Evolutionary conservation across 2,113 vertebrate genomes (phyloP).

Genomic region (Fukomys damarensis): DNA sequence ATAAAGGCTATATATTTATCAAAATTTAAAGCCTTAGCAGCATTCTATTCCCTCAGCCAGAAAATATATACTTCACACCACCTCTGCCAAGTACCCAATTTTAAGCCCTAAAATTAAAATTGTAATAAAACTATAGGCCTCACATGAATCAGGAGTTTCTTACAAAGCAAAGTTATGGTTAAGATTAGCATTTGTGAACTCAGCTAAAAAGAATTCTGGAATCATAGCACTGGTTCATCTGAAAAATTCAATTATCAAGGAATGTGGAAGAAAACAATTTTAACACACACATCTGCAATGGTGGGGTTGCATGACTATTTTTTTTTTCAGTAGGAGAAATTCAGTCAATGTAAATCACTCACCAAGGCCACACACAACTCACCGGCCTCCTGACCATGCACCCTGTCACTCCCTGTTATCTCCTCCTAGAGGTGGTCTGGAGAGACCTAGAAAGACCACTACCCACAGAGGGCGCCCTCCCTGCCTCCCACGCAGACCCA

Average conservation of each 20-base stretch:
- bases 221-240: background rate
- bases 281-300: background rate
- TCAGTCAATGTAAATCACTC: background rate
- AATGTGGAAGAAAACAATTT: background rate
- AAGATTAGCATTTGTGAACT: slow-evolving; percentile 79
- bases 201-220: background rate
- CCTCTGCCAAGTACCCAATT: slow-evolving; percentile 68
- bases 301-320: background rate
- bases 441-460: background rate
- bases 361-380: background rate
- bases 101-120: slow-evolving; percentile 80
- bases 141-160: slow-evolving; percentile 67
- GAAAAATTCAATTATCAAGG: slow-evolving; percentile 1
- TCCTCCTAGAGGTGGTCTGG: background rate
- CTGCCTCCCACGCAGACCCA: background rate
- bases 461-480: background rate
- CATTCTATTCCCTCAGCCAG: slow-evolving; percentile 14
- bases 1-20: slow-evolving; percentile 70
- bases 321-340: background rate
- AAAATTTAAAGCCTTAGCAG: slow-evolving; percentile 71
- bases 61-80: slow-evolving; percentile 63
- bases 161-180: slow-evolving; percentile 77
- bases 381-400: background rate
- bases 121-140: slow-evolving; percentile 74
- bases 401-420: background rate